Conservation (phyloP, 1,140 invertebrate species). For the Magallana gigas region DNA sequence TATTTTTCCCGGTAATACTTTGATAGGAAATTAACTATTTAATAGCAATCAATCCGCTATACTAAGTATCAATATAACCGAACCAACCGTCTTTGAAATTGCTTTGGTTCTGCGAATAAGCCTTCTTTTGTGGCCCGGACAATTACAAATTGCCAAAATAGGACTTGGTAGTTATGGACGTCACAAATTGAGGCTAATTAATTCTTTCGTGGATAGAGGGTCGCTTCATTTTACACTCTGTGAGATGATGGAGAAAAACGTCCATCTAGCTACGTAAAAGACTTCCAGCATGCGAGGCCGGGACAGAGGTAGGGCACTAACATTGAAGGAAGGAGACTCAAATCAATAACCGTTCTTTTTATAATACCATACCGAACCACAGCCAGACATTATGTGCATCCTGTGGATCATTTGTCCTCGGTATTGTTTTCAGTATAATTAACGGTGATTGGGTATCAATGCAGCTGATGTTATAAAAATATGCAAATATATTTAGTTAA, state of each 20-base stretch:
- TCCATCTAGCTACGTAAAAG: background rate
- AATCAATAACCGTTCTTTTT: too few species aligned
- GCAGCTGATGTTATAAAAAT: too few species aligned
- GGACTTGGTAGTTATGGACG: background rate
- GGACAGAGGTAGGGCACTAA: too few species aligned
- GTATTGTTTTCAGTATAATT: too few species aligned
- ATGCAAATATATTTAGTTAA: too few species aligned
- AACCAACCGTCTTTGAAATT: constrained; percentile 29
- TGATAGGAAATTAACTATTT: constrained; percentile 64
- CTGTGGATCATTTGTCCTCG: too few species aligned
- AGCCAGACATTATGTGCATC: too few species aligned
- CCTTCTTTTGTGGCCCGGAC: background rate
- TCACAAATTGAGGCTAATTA: constrained; percentile 35
- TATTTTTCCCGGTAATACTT: constrained; percentile 60
- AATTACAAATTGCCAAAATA: constrained; percentile 37
- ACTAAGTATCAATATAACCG: background rate
- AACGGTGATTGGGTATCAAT: too few species aligned
- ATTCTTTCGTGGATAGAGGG: constrained; percentile 21
- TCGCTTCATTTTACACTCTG: constrained; percentile 29
- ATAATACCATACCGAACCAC: too few species aligned
- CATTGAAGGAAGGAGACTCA: too few species aligned
- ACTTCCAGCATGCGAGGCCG: background rate
- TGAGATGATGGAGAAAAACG: constrained; percentile 32
- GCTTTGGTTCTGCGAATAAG: constrained; percentile 11
- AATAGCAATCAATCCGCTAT: constrained; percentile 57